Base-by-base conservation (phyloP, 2,888 invertebrate species). In the Lasioglossum pauxillum region DNA sequence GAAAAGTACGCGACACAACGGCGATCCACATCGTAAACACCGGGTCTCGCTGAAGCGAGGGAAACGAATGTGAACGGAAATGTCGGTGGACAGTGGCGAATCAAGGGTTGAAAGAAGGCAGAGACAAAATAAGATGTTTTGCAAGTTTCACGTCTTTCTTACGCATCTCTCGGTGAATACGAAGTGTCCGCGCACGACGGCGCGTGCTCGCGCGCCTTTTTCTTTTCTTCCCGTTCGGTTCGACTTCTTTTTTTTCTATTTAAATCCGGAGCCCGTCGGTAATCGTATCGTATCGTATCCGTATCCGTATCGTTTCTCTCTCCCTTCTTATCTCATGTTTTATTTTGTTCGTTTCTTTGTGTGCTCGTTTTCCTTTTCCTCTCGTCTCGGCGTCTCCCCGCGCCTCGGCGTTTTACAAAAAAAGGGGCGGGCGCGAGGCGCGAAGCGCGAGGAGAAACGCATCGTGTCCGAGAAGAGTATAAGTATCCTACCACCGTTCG, bases 321-420 rank as follows among this genome's bases (percentile, higher is more conserved):
- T 46, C 64, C 19, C 31, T 14, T 31, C 64, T 64, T 64, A 16
- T 64, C 7, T 64, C 64, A 2, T 64, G 31, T 64, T 31, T 31
- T 14, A 7, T 7, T 64, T 19, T 64, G 31, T 64, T 31, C 31
- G 7, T 14, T 64, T 31, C 31, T 31, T 64, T 69, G 35, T 38
- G 35, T 38, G 69, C 23, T 69, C 69, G 38, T 38, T 35, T 57
- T 57, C 8, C 8, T 49, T 23, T 49, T 16, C 0, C 60, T 67
- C 46, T 64, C 82, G 83, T 35, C 35, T 81, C 81, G 78, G 71
- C 71, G 57, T 89, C 89, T 91, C 89, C 88, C 88, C 84, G 91
- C 90, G 91, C 89, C 93, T 90, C 90, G 86, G 90, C 87, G 84
- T 88, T 90, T 90, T 92, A 92, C 90, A 93, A 93, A 93, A 93